Base-by-base conservation (phyloP, 2,888 invertebrate genomes). In the Stenolophus ochropezus region DNA sequence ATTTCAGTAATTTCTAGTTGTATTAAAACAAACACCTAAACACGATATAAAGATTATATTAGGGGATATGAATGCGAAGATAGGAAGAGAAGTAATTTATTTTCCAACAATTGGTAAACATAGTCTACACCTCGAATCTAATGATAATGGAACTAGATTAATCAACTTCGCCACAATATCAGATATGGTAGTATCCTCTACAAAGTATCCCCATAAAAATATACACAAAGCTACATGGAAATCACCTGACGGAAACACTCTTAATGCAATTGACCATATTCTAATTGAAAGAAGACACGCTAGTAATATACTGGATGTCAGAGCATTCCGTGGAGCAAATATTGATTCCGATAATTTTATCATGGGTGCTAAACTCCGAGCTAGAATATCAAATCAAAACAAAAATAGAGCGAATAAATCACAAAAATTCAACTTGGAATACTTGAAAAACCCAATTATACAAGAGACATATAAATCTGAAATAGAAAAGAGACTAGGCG, bases 31-130 rank as follows among this genome's bases (percentile, higher is more conserved):
- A 21, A 18, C 65, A 4, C 79, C 80, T 16, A 58, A 77, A 14
- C 53, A 74, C 49, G 73, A 83, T 20, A 74, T 77, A 16, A 80
- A 83, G 74, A 82, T 83, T 8, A 47, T 83, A 23, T 33, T 78
- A n/a, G n/a, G n/a, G n/a, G n/a, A n/a, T n/a, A n/a, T n/a, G n/a
- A n/a, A n/a, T n/a, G n/a, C n/a, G n/a, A 8, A 82, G 82, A 4
- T 74, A 83, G 69, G 51, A 75, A n/a, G 83, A 83, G 82, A 82
- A 74, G 18, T 25, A 11, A 2, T 25, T 27, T n/a, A 25, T 4
- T 14, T 25, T 14, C 65, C 65, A n/a, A 65, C 65, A 23, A 65
- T 65, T 4, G 65, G 65, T 6, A 23, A 14, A 14, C n/a, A 65
- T 65, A 65, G 33, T 14, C 25, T 65, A 4, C 65, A 65, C n/a